Evolutionary conservation across 2,888 invertebrate species (phyloP), one percentile per base, ranked within the genome.

Genomic region (Phaonia tiefii): DNA sequence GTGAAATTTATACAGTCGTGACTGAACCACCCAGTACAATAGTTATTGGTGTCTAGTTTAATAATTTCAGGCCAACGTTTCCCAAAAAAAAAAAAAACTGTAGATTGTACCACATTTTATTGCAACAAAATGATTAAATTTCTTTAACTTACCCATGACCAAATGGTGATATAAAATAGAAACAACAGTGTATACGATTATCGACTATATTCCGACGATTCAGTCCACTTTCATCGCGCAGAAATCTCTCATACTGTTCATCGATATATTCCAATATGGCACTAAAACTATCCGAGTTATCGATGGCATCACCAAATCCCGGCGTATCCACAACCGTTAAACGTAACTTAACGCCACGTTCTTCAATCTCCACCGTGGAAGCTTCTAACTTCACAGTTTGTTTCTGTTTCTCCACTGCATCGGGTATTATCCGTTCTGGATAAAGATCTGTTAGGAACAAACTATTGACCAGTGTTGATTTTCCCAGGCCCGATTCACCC

Each of bases 321-420:
- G 98, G 98, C 4, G 98, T 98, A 90, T 99, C 98, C 0, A 98
- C 98, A 1, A 97, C 97, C 0, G 98, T 98, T 75, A 98, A 92
- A 49, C 98, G 93, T 67, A 98, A 92, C 89, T 98, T 98, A 0
- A 98, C 98, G 0, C 98, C 98, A 79, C 97, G 93, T 90, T 98
- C 98, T 91, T 98, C 98, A 83, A 99, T 98, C 92, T 99, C 98
- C 8, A 98, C 96, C 39, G 98, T 98, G n/a, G 98, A 98, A 42
- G 98, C 98, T 88, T 98, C 98, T 60, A 99, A 92, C 89, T 97
- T 96, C 1, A 99, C 97, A 0, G 98, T 98, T 90, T 97, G 97
- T 87, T 96, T 95, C 77, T 96, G 95, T 92, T 96, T 96, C 90
- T 97, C 97, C 96, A 95, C 93, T 78, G 97, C 97, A 91, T 96